Conservation (phyloP, 1,140 invertebrate species). For the Portunus trituberculatus region DNA sequence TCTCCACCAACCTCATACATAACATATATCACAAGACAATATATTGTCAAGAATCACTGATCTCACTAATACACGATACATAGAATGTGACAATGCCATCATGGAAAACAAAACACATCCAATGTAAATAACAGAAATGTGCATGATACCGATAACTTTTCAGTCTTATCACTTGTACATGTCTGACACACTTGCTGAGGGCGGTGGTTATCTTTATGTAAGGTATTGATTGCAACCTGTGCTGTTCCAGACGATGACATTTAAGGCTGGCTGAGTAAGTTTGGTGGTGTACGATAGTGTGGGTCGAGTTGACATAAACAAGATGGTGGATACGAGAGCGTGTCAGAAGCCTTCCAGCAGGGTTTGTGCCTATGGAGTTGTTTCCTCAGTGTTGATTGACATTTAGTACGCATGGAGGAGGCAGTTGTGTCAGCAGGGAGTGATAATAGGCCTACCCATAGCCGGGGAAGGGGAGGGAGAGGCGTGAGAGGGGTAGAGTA, state of each 20-base stretch:
- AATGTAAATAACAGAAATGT: no score
- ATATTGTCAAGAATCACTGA: background rate
- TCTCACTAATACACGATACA: background rate
- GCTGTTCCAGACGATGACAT: background rate
- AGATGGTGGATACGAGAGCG: conserved; percentile 74
- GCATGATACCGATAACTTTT: no score
- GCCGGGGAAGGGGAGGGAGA: background rate
- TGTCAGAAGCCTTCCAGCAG: conserved; percentile 70
- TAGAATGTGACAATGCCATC: background rate
- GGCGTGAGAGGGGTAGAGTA: background rate
- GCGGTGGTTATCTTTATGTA: no score
- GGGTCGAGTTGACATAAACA: conserved; percentile 59
- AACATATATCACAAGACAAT: background rate
- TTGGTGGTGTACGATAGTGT: background rate
- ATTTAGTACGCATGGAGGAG: background rate
- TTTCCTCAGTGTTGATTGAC: background rate
- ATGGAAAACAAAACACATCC: no score
- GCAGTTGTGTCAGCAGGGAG: background rate
- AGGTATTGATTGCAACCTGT: no score
- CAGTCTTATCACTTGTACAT: no score
- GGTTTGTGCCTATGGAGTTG: conserved; percentile 47
- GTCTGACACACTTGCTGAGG: no score
- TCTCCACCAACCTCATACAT: background rate
- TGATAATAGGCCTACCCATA: background rate
- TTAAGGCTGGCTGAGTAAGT: background rate